Evolutionary conservation across 2,113 vertebrate species (phyloP), one percentile per base, ranked within the genome.

Genomic region (Xenus cinereus): DNA sequence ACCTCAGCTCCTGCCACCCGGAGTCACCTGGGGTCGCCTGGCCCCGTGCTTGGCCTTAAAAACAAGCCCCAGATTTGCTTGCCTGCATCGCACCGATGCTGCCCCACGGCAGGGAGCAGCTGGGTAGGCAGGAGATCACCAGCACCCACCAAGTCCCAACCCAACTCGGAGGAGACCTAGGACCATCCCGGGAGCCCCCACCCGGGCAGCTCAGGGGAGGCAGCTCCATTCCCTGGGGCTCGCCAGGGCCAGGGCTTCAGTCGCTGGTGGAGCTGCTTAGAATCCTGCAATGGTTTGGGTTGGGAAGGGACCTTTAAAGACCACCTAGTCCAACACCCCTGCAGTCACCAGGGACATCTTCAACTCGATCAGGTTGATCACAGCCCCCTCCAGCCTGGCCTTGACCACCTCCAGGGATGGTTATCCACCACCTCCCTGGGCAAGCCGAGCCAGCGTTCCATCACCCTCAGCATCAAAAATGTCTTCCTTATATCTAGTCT

Each of bases 101-200:
- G 50, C 28, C n/a, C 45, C 27, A 6, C 1, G 10, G 41, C 59
- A 56, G 41, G 19, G 39, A 56, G 54, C 23, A 17, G 50, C 20
- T 16, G 8, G n/a, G 68, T 7, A 37, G 37, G 37, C 43, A 57
- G 62, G n/a, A 30, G 24, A 59, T 37, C 54, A 45, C 39, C 66
- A 54, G 27, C 17, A 4, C 39, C 19, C 1, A 3, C 12, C 10
- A 2, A 57, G 20, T 37, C 19, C 39, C 21, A 1, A 8, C 15
- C 48, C 0, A 0, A 28, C 5, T 46, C 45, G 1, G 2, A 32
- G 28, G 24, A 32, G 13, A 27, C 15, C 12, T 18, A 13, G 46
- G 56, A 41, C 28, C 28, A 3, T 30, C 9, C 17, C 3, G 0
- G 12, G 7, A 68, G 15, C 5, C 43, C 57, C 30, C 26, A 4